Base-by-base conservation (phyloP, 2,888 invertebrate genomes). In the Drosophila falleni region DNA sequence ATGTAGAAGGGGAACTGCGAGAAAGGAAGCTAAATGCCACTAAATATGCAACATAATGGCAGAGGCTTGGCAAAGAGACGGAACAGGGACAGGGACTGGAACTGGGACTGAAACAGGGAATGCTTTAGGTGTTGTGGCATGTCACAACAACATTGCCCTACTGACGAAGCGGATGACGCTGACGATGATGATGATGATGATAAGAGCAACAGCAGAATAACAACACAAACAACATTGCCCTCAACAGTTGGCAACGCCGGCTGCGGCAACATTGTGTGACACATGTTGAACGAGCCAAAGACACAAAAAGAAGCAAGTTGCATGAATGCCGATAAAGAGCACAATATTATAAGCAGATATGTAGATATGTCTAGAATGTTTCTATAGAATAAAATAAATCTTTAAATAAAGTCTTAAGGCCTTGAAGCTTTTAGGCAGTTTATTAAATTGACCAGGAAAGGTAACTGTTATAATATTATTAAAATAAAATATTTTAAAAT, bases 31-130 rank as follows among this genome's bases (percentile, higher is more conserved):
- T 29, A 29, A 29, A 81, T 80, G 80, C 81, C 84, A 86, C 84
- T 77, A 80, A 86, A 86, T 80, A 81, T 78, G 85, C 87, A 82
- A 78, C 75, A 81, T 71, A 79, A 84, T 73, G 72, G 46, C 0
- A 68, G 69, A 35, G 63, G 60, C 50, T 54, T 62, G 62, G 67
- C 35, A 56, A 42, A 41, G 13, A 23, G 50, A 31, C 31, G 35
- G 35, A 8, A 61, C 9, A 29, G 26, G 58, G 31, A 13, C 31
- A 26, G 35, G 16, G n/a, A 61, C 23, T 2, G 23, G 23, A 3
- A 23, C n/a, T n/a, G n/a, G n/a, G n/a, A n/a, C 23, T 4, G 23
- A 3, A 13, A 13, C 31, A 26, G 35, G 23, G n/a, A 61, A 47
- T 23, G 35, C 26, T 11, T 60, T 46, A 63, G 68, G 71, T 74